These are phyloP conservation scores for Eolophus roseicapilla DNA, from an alignment of 2,113 vertebrate genomes.

Conservation along the genomic window DNA sequence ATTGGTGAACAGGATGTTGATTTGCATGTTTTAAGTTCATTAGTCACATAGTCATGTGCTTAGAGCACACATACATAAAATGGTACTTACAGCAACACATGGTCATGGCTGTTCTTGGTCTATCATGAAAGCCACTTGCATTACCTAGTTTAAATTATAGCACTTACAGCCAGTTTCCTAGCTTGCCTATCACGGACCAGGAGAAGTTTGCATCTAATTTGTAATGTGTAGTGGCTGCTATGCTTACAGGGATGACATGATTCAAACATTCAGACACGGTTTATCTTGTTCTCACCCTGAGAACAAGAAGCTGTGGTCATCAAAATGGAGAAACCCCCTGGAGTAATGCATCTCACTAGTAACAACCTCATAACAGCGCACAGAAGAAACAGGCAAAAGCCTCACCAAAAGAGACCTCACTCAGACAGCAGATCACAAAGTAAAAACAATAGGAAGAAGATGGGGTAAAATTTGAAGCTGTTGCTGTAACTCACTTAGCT, in stretches of 20 bases:
- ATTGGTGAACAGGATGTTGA: not conserved
- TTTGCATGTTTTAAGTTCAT: not conserved
- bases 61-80: not conserved
- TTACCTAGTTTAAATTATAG: not conserved
- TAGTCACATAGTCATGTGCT: not conserved
- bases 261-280: not conserved
- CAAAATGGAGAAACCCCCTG: not conserved
- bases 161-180: not conserved
- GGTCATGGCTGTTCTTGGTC: not conserved
- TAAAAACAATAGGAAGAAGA: not conserved
- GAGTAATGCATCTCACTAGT: not conserved
- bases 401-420: not conserved
- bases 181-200: not conserved
- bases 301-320: not conserved
- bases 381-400: not conserved
- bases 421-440: not conserved
- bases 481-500: not conserved
- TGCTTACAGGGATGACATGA: not conserved
- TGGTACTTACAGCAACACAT: not conserved
- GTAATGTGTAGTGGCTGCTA: not conserved
- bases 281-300: not conserved
- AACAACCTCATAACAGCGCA: not conserved
- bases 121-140: not conserved
- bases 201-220: not conserved
- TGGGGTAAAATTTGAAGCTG: not conserved